A percentile compares a stretch with the other conserved stretches of the same genome.
These are phyloP conservation scores for Vombatus ursinus DNA, from an alignment of 2,113 vertebrate genomes.

Conservation along the genomic window DNA sequence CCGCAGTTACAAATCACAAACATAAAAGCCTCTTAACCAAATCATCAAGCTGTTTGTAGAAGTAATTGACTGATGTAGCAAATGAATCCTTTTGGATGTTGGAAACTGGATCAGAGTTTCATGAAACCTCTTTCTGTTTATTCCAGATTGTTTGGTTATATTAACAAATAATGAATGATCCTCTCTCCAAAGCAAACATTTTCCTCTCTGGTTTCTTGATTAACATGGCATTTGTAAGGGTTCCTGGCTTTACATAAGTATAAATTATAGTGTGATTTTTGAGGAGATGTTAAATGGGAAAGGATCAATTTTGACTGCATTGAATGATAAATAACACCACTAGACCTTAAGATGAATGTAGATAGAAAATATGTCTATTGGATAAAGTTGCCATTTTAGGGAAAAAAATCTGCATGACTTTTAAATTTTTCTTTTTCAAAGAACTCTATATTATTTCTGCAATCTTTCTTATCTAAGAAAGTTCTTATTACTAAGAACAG, in stretches of 20 bases:
- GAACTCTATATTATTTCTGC: not conserved
- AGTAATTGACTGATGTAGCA: slow-evolving; percentile 9
- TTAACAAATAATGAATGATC: slow-evolving; percentile 40
- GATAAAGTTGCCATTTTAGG: not conserved
- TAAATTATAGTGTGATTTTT: not conserved
- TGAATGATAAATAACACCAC: not conserved
- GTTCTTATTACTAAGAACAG: slow-evolving; percentile 1
- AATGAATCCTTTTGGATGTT: slow-evolving; percentile 38
- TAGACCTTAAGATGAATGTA: not conserved
- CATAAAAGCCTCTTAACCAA: slow-evolving; percentile 35
- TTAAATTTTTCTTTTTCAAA: not conserved
- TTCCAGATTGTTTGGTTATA: not conserved
- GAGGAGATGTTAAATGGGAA: not conserved
- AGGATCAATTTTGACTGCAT: not conserved
- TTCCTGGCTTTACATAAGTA: slow-evolving; percentile 38
- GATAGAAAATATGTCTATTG: not conserved
- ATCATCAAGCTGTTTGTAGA: slow-evolving; percentile 17
- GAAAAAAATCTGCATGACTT: not conserved
- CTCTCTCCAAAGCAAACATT: not conserved
- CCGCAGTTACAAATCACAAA: slow-evolving; percentile 13
- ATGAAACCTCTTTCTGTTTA: not conserved
- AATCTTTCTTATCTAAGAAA: not conserved
- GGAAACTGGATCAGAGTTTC: not conserved
- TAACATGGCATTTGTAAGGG: slow-evolving; percentile 2
- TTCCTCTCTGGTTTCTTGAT: not conserved